Percentiles rank a stretch among this genome's conserved stretches.
These are phyloP conservation scores for Dryocosmus kuriphilus DNA, from an alignment of 2,888 invertebrate genomes.

Conservation along the genomic window DNA sequence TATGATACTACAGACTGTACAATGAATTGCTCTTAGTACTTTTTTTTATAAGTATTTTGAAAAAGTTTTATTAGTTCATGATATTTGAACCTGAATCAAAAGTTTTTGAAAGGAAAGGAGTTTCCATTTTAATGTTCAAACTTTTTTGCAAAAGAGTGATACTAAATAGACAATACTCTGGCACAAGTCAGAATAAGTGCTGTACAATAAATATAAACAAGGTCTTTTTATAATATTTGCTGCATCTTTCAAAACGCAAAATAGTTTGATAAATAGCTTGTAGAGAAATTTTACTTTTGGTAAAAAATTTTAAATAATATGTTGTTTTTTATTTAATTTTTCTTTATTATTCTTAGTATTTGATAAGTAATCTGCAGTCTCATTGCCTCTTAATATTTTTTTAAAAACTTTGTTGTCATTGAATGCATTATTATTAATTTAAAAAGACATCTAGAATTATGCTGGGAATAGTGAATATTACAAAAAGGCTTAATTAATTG, in stretches of 20 bases:
- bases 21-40: not conserved
- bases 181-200: slow-evolving; percentile 57
- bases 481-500: not conserved
- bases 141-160: slow-evolving; percentile 1
- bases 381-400: not conserved
- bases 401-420: not conserved
- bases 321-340: too few species aligned
- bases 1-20: not conserved
- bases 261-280: too few species aligned
- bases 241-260: not conserved
- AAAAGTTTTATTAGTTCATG: not conserved
- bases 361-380: not conserved
- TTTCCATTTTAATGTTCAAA: not conserved
- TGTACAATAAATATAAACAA: not conserved
- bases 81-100: not conserved
- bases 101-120: not conserved
- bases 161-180: slow-evolving; percentile 59
- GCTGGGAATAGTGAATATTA: not conserved
- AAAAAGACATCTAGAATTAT: not conserved
- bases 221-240: not conserved
- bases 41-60: not conserved
- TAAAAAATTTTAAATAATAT: too few species aligned
- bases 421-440: not conserved
- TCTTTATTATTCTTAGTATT: not conserved
- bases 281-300: too few species aligned